Evolutionary conservation across 2,113 vertebrate species (phyloP).

Genomic region (Athene cunicularia): DNA sequence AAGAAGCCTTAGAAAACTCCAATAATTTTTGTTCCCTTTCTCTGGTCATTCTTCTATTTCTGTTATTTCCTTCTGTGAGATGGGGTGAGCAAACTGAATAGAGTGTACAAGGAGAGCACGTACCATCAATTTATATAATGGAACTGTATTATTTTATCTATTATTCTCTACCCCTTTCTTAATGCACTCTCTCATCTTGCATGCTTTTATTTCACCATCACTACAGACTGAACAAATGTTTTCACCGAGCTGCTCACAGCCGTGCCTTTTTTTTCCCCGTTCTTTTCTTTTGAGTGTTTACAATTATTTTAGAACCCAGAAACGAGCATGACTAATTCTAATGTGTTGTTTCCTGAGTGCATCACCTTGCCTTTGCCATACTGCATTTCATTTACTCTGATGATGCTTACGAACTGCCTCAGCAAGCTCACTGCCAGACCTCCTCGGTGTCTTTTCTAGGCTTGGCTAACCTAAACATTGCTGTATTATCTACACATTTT

Average conservation of each 20-base stretch:
- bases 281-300: slow-evolving; percentile 44
- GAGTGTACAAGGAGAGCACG: slow-evolving; percentile 41
- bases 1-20: slow-evolving; percentile 50
- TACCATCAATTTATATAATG: slow-evolving; percentile 65
- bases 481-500: slow-evolving; percentile 28
- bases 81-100: slow-evolving; percentile 48
- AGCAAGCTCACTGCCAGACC: background rate
- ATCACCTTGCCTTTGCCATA: slow-evolving; percentile 51
- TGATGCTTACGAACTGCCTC: slow-evolving; percentile 30
- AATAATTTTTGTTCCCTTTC: slow-evolving; percentile 41
- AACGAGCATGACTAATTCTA: slow-evolving; percentile 54
- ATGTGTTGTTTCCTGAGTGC: slow-evolving; percentile 46
- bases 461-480: slow-evolving; percentile 2
- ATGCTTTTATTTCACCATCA: slow-evolving; percentile 62
- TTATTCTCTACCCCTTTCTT: slow-evolving; percentile 65
- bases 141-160: slow-evolving; percentile 64
- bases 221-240: slow-evolving; percentile 51
- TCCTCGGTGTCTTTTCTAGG: background rate
- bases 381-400: slow-evolving; percentile 50
- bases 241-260: slow-evolving; percentile 26
- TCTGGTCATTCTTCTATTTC: slow-evolving; percentile 48
- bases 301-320: slow-evolving; percentile 60
- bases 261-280: background rate
- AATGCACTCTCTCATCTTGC: slow-evolving; percentile 65
- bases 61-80: slow-evolving; percentile 54